A percentile compares a stretch with the other conserved stretches of the same genome.
Evolutionary conservation across 2,888 invertebrate genomes (phyloP).

Genomic region (Blastobasis lacticolella): DNA sequence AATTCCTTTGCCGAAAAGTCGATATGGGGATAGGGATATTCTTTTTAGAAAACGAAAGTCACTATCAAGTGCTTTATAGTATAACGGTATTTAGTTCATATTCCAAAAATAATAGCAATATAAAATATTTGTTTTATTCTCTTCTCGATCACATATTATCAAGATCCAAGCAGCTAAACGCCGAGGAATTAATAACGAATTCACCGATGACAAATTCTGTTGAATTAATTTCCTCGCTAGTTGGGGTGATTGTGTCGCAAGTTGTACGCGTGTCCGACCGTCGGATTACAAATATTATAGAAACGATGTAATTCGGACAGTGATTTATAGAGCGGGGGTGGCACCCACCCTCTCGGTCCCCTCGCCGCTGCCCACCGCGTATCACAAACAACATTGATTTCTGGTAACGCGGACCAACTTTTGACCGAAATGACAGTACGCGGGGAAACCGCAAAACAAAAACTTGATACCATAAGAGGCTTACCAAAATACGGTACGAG

Average conservation of each 20-base stretch:
- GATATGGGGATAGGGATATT: too few species aligned
- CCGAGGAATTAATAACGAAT: conserved; percentile 24
- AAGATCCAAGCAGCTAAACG: too few species aligned
- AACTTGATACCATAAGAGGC: too few species aligned
- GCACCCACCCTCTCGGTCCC: conserved; percentile 55
- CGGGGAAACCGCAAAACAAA: too few species aligned
- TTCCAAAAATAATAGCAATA: too few species aligned
- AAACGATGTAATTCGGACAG: conserved; percentile 70
- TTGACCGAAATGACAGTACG: conserved; percentile 28
- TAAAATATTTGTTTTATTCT: too few species aligned
- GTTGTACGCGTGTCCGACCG: conserved; percentile 44
- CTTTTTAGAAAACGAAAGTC: too few species aligned
- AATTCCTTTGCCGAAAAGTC: too few species aligned
- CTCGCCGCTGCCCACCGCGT: conserved; percentile 35
- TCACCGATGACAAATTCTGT: conserved; percentile 40
- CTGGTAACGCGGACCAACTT: conserved; percentile 55
- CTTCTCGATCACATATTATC: too few species aligned
- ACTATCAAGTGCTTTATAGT: too few species aligned
- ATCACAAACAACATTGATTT: conserved; percentile 68
- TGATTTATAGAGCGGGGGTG: conserved; percentile 72
- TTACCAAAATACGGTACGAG: too few species aligned
- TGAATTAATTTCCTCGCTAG: conserved; percentile 44
- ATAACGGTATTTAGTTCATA: too few species aligned
- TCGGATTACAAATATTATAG: conserved; percentile 63
- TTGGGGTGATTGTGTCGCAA: conserved; percentile 42